phyloP scores from a whole-genome alignment of 2,888 invertebrate species.

The Mythimna loreyi region DNA sequence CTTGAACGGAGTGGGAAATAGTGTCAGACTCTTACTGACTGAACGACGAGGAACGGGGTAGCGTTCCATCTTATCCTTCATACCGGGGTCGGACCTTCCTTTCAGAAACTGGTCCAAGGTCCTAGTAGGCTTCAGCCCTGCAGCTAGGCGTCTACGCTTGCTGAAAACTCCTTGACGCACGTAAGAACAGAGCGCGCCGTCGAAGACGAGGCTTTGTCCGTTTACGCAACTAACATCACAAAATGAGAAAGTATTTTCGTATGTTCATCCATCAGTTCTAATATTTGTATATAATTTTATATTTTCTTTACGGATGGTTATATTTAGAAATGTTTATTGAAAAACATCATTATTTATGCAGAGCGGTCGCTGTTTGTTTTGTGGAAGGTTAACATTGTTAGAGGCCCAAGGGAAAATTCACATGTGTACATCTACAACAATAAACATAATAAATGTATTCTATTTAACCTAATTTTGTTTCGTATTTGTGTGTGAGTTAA shows the following conservation, averaged over 20 bases:
- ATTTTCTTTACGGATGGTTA: constrained; percentile 22
- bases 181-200: too few relatives aligned
- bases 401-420: constrained; percentile 44
- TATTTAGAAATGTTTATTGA: constrained; percentile 49
- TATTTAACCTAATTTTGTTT: constrained; percentile 8
- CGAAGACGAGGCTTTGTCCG: too few relatives aligned
- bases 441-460: constrained; percentile 17
- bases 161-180: too few relatives aligned
- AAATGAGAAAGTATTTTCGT: constrained; percentile 19
- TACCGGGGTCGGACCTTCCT: too few relatives aligned
- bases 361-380: constrained; percentile 33
- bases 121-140: too few relatives aligned
- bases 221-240: neutral
- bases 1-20: too few relatives aligned
- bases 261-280: neutral
- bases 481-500: constrained; percentile 2
- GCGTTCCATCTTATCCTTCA: too few relatives aligned
- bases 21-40: too few relatives aligned
- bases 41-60: too few relatives aligned
- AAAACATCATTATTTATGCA: constrained; percentile 44
- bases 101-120: too few relatives aligned
- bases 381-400: constrained; percentile 49
- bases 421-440: constrained; percentile 7
- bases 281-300: constrained; percentile 23
- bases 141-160: too few relatives aligned